Base-by-base conservation (phyloP, 2,888 invertebrate species). In the Actias luna region DNA sequence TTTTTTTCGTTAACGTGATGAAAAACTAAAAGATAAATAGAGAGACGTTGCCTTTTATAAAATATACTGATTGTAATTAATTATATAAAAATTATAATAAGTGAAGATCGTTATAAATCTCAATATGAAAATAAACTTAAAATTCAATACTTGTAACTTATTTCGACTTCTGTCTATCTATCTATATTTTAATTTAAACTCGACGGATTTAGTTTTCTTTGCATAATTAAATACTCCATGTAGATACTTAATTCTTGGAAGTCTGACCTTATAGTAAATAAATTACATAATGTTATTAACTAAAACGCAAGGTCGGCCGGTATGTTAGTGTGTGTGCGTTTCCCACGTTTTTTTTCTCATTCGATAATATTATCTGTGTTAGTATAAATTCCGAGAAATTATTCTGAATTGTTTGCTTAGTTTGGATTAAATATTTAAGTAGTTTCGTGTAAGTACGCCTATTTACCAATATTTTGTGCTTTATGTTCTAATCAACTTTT, bases 291-390 rank as follows among this genome's bases (percentile, higher is more conserved):
- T 55, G 52, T 25, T 27, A 29, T 18, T n/a, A 29, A 50, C 46
- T 55, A 55, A 66, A 68, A 64, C 62, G 69, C 65, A 62, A 61
- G 39, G 25, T 27, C 63, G 65, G 70, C 64, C 64, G 59, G 66
- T n/a, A 63, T 60, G 57, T 64, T 59, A 66, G 57, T 67, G 65
- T 69, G 66, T 68, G 70, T 72, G 69, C 63, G 65, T 66, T 79
- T 84, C 84, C 77, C 83, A 84, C 83, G 83, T 78, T 68, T 50
- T n/a, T n/a, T 68, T 64, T 67, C 64, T 62, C 59, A 62, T 66
- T n/a, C 14, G 55, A 5, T 29, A 29, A 27, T 16, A 29, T 16
- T 55, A 55, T 55, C 25, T 27, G 12, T 52, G 52, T 52, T 52
- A 25, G 29, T 55, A n/a, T 55, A n/a, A 55, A 55, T 14, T 46